Base-by-base conservation (phyloP, 2,888 invertebrate species). In the Sesia apiformis region DNA sequence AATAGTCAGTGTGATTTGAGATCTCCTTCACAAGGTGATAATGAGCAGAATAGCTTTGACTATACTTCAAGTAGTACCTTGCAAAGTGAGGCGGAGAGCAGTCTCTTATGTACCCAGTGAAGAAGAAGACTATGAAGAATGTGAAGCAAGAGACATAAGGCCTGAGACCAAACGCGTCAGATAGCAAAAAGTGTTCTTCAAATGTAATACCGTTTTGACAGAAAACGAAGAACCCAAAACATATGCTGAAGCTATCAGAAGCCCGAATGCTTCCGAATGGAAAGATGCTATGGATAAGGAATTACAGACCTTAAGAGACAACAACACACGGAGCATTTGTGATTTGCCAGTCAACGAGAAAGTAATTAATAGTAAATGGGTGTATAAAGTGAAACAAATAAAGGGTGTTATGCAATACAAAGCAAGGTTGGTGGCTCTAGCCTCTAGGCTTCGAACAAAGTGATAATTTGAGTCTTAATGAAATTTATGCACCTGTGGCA, bases 381-480 rank as follows among this genome's bases (percentile, higher is more conserved):
- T 69, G 0, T 69, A 67, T 55, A 65, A 63, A 53, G 56, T 59
- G 4, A 68, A 63, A 52, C 40, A 40, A 4, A 5, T 4, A 39
- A 52, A 56, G 43, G 51, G 55, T 58, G 38, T 7, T 55, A 54
- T 40, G 38, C 52, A 58, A 46, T 60, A 63, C 54, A 64, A 66
- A 52, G 65, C 67, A 41, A 62, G 63, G 8, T 51, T 68, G 52
- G 66, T 66, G 0, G 65, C 65, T 3, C 54, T 63, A 38, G 65
- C n/a, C n/a, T n/a, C n/a, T n/a, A n/a, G n/a, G 63, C 0, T 65
- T 65, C 53, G 59, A 67, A 42, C 64, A 65, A 53, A 41, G 58
- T 50, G 52, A 59, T 53, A 23, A 42, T 3, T 49, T 62, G n/a
- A 53, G 58, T 52, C 38, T n/a, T n/a, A n/a, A 40, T 52, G 57